Percentiles rank a stretch among this genome's conserved stretches.
These are phyloP conservation scores for Lasiommata megera DNA, from an alignment of 2,888 invertebrate species.

Conservation along the genomic window DNA sequence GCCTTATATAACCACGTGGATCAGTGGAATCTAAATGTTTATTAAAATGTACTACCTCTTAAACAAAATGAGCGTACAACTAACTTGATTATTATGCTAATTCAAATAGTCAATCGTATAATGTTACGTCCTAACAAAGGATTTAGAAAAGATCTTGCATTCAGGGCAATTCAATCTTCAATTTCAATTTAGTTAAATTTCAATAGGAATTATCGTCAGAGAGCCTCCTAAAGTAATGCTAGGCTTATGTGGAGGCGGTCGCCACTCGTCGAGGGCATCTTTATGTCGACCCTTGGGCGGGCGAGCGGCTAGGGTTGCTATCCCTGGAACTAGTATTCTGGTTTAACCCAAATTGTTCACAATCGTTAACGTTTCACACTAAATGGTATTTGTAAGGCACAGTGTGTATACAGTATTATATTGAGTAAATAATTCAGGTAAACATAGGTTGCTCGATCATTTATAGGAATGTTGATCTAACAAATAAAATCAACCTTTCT, in stretches of 20 bases:
- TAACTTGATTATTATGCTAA: not conserved
- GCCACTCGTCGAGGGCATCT: slow-evolving; percentile 9
- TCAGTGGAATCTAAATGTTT: too few relatives aligned
- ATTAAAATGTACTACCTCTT: too few relatives aligned
- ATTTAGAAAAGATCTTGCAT: not conserved
- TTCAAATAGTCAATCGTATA: not conserved
- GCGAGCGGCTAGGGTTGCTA: not conserved
- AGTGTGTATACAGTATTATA: too few relatives aligned
- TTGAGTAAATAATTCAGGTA: too few relatives aligned
- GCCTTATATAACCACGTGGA: too few relatives aligned
- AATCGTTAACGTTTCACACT: too few relatives aligned
- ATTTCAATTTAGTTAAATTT: slow-evolving; percentile 22
- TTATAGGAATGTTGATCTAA: too few relatives aligned
- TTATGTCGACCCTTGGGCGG: slow-evolving; percentile 3
- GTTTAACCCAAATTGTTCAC: too few relatives aligned
- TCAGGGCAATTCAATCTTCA: slow-evolving; percentile 1
- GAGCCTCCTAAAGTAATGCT: slow-evolving; percentile 4
- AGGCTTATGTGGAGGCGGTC: slow-evolving; percentile 7
- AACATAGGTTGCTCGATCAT: too few relatives aligned
- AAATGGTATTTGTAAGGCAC: too few relatives aligned
- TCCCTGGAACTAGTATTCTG: too few relatives aligned
- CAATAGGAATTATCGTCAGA: slow-evolving; percentile 16
- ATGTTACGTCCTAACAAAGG: not conserved
- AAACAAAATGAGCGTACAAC: not conserved
- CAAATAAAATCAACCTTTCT: too few relatives aligned